Percentiles rank a stretch among this genome's conserved stretches.
Evolutionary conservation across 2,113 vertebrate genomes (phyloP).

Genomic region (Steatornis caripensis): DNA sequence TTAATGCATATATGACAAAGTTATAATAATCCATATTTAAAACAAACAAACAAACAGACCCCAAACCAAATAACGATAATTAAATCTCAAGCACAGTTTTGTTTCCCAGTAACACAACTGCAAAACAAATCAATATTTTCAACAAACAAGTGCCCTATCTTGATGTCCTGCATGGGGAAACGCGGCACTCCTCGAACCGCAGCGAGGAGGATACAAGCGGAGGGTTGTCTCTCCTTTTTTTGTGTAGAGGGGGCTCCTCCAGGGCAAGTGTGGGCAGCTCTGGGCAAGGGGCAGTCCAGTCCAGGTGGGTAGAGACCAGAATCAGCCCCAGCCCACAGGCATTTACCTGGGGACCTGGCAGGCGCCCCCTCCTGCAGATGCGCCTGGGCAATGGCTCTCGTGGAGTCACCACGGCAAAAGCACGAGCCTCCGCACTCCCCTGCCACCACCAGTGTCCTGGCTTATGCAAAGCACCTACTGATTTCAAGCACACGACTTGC

Average conservation of each 20-base stretch:
- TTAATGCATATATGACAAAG: conserved; percentile 2
- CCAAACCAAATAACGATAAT: conserved; percentile 13
- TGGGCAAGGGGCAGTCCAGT: neutral
- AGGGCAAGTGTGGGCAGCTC: neutral
- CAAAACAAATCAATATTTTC: conserved; percentile 47
- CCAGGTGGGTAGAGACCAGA: neutral
- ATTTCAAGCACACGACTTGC: neutral
- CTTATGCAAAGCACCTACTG: neutral
- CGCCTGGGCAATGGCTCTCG: rapidly evolving
- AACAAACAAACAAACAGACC: conserved; percentile 12
- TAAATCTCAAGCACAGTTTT: conserved; percentile 27
- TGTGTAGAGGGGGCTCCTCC: neutral
- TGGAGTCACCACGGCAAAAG: neutral
- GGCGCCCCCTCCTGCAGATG: neutral
- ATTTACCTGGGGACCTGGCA: neutral
- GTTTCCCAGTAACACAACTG: conserved; percentile 25
- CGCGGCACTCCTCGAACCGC: neutral
- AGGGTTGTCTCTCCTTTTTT: neutral
- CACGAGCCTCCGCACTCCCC: neutral
- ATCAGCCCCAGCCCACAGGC: neutral
- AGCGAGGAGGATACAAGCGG: neutral
- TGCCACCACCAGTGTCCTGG: neutral
- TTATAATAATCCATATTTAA: neutral
- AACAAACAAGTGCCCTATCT: conserved; percentile 11
- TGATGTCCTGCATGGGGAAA: neutral